Evolutionary conservation across 2,888 invertebrate species (phyloP).

Genomic region (Caprella mutica): DNA sequence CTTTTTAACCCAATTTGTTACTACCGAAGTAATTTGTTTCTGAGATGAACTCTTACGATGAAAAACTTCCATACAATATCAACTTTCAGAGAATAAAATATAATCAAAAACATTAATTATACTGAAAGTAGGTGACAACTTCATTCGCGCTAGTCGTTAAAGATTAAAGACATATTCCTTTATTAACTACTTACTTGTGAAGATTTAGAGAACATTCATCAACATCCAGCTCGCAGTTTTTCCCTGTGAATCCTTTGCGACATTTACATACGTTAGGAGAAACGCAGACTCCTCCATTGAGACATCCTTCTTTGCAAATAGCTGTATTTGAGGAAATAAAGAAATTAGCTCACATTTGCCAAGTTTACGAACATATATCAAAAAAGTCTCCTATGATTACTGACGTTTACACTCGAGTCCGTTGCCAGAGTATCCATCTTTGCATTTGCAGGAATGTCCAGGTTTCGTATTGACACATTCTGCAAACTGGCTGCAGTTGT

Average conservation of each 20-base stretch:
- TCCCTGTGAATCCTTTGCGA: constrained; percentile 66
- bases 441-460: constrained; percentile 62
- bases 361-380: background rate
- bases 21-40: too few relatives aligned
- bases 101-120: too few relatives aligned
- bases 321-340: constrained; percentile 47
- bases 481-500: constrained; percentile 63
- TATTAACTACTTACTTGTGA: constrained; percentile 41
- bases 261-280: constrained; percentile 67
- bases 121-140: too few relatives aligned
- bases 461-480: constrained; percentile 69
- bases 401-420: constrained; percentile 64
- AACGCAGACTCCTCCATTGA: constrained; percentile 70
- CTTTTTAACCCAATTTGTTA: too few relatives aligned
- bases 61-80: too few relatives aligned
- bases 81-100: too few relatives aligned
- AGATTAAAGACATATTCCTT: too few relatives aligned
- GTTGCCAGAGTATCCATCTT: constrained; percentile 57
- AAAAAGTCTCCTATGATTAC: constrained; percentile 39
- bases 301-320: constrained; percentile 63
- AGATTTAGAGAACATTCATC: constrained; percentile 66
- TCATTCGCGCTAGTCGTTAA: too few relatives aligned
- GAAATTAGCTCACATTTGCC: too few relatives aligned
- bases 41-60: too few relatives aligned
- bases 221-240: constrained; percentile 71